Evolutionary conservation across 2,113 vertebrate genomes (phyloP).

Genomic region (Mus pahari): DNA sequence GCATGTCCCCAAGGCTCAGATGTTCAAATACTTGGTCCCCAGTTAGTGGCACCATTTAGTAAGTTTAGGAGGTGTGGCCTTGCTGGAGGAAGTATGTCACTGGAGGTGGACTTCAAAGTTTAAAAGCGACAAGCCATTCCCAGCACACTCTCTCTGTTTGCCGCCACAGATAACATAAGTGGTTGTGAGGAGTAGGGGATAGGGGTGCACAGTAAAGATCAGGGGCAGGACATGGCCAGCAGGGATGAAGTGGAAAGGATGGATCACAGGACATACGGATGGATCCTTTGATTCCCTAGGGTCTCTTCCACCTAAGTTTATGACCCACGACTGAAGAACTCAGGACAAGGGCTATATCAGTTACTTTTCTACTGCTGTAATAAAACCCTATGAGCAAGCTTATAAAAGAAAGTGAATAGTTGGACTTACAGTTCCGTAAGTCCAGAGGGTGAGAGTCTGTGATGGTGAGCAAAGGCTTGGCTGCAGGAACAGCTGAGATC

Average conservation of each 20-base stretch:
- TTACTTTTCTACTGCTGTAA: not conserved
- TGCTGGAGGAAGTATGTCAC: not conserved
- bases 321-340: not conserved
- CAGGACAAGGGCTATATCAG: not conserved
- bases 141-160: not conserved
- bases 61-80: not conserved
- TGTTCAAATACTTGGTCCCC: not conserved
- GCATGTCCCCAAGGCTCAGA: not conserved
- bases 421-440: not conserved
- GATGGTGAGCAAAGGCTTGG: not conserved
- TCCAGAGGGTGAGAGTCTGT: not conserved
- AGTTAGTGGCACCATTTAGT: not conserved
- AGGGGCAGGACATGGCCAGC: not conserved
- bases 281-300: not conserved
- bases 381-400: not conserved
- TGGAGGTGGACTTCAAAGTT: not conserved
- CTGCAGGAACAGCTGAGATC: not conserved
- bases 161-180: not conserved
- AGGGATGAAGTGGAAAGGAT: not conserved
- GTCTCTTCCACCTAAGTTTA: not conserved
- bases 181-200: not conserved
- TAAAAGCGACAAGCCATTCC: not conserved
- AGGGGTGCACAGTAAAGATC: not conserved
- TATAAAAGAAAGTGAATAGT: not conserved
- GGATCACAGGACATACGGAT: accelerated